Evolutionary conservation across 2,888 invertebrate species (phyloP), one percentile per base, ranked within the genome.

Genomic region (Patella pellucida): DNA sequence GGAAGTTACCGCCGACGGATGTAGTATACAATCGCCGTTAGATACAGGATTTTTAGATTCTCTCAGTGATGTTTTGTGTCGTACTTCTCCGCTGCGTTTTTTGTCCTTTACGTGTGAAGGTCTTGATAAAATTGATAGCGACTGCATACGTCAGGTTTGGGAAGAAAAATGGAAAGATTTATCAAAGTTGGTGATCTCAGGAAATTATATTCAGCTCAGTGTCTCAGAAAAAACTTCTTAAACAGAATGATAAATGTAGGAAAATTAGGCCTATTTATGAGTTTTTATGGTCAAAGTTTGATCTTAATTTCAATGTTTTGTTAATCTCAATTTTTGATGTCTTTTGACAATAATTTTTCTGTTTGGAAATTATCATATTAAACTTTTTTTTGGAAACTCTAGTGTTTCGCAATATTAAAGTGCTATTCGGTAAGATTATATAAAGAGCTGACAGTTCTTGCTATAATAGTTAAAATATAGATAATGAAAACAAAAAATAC

Each of bases 1-100:
- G 16, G 76, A 78, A 23, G 68, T 89, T 3, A 68, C 72, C 16
- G 80, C 82, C 11, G 78, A 79, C n/a, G 82, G 84, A 16, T 86
- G 87, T 78, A 83, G 84, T 7, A 23, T 87, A 5, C 73, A 67
- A 2, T 84, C 85, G 9, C 89, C 89, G 0, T 76, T 89, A 12
- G 77, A 80, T 41, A 75, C 83, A 4, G 82, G 82, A 27, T 83
- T 88, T 54, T 75, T 87, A 2, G 88, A 86, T 68, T 74, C 82
- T 15, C 19, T 88, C 12, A 80, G 75, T 23, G 85, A 84, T 31
- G 86, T 87, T 73, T 75, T 88, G 50, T 23, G 72, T 0, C 84
- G 76, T 12, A n/a, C 76, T 41, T 68, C 76, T 73, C 81, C 83
- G 23, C 62, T 85, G 71, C 76, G 79, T 73, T 74, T 76, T 50